phyloP scores from a whole-genome alignment of 2,113 vertebrate genomes.

The Dasypus novemcinctus region DNA sequence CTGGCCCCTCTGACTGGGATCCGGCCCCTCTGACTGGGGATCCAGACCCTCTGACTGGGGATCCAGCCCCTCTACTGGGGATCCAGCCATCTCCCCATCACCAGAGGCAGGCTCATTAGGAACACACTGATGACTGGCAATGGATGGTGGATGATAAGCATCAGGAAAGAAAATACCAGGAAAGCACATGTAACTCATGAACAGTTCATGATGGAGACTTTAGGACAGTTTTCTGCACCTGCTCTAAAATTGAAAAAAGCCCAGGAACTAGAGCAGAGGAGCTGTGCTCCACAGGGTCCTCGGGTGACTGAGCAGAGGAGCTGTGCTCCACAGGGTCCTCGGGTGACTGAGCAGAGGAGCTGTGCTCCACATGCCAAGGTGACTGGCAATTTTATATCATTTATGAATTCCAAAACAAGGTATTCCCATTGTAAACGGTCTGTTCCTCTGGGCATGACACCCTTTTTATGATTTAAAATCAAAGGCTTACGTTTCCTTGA shows the following conservation, averaged over 20 bases:
- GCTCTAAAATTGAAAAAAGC: neutral
- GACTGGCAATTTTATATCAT: neutral
- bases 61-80: neutral
- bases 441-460: too few relatives aligned
- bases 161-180: neutral
- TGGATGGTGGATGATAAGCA: neutral
- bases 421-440: too few relatives aligned
- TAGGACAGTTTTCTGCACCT: neutral
- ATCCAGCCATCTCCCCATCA: too few relatives aligned
- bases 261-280: neutral
- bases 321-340: too few relatives aligned
- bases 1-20: too few relatives aligned
- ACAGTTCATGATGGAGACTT: neutral
- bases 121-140: neutral
- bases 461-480: too few relatives aligned
- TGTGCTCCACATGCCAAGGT: neutral
- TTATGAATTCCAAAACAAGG: too few relatives aligned
- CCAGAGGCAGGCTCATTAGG: neutral
- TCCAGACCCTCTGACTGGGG: too few relatives aligned
- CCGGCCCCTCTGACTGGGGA: too few relatives aligned
- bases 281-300: accelerated
- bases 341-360: neutral
- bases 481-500: too few relatives aligned
- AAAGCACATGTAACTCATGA: neutral
- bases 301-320: neutral